Base-by-base conservation (phyloP, 2,888 invertebrate genomes). In the Pyralis farinalis region DNA sequence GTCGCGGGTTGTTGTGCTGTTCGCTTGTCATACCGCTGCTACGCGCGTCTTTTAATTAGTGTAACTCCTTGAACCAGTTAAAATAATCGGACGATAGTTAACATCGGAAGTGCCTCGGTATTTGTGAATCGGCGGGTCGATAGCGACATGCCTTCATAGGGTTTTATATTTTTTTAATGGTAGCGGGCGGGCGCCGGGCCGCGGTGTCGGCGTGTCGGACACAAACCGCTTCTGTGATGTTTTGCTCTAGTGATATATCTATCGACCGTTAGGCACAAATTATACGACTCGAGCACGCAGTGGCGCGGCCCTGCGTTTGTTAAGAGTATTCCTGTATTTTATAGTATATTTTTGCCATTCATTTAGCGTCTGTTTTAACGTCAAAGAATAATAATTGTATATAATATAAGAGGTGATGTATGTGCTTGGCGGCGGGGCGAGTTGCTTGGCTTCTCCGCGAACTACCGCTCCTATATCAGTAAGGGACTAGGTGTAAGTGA, bases 221-320 rank as follows among this genome's bases (percentile, higher is more conserved):
- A 76, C 78, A 64, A 71, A 63, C 71, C 64, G 85, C 85, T 85
- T 83, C 77, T 84, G 86, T 80, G 84, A 81, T 84, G 82, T 79
- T 67, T 74, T 66, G 77, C 80, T 79, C 58, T 76, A 77, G 81
- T 66, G 65, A 66, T 71, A 69, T 55, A 52, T 52, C 51, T 55
- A 52, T 60, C 55, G 55, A 47, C 55, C 55, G 44, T 52, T 52
- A 57, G 55, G 58, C 60, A 58, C 58, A 57, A 57, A 51, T 46
- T 42, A 47, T 55, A 53, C 47, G 50, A 50, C 45, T 25, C 9
- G 34, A 37, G 32, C 34, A 35, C 34, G 32, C 34, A 35, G 31
- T 31, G 47, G 45, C 38, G 43, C 42, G 49, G 40, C 55, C 58
- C 64, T 57, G 66, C 53, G 64, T 43, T 16, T 47, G 44, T 49